phyloP scores from a whole-genome alignment of 2,113 vertebrate genomes.

The Thryonomys swinderianus region DNA sequence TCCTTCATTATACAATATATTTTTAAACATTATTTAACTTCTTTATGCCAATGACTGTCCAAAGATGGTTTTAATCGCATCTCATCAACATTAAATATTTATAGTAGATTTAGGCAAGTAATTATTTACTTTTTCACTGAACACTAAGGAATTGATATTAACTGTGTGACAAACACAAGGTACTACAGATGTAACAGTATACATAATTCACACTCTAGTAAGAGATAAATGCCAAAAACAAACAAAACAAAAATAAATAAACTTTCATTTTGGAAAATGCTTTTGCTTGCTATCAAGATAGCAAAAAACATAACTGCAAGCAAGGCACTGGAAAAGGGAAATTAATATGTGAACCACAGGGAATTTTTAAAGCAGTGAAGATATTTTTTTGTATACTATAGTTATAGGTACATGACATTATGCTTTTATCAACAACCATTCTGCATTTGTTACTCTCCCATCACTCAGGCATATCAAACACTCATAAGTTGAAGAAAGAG shows the following conservation, averaged over 20 bases:
- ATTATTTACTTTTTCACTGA: not conserved
- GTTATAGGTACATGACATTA: not conserved
- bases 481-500: not conserved
- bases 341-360: not conserved
- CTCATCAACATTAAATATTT: not conserved
- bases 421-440: not conserved
- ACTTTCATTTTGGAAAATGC: not conserved
- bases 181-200: not conserved
- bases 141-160: not conserved
- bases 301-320: not conserved
- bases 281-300: not conserved
- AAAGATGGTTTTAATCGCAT: not conserved
- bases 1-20: not conserved
- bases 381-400: not conserved
- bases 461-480: not conserved
- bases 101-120: not conserved
- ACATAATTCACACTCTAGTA: not conserved
- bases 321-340: not conserved
- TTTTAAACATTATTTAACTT: not conserved
- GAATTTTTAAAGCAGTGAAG: not conserved
- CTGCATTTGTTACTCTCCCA: not conserved
- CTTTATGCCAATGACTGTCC: not conserved
- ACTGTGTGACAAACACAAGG: not conserved
- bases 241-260: not conserved
- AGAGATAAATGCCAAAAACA: not conserved